These are phyloP conservation scores for Theropithecus gelada DNA, from an alignment of 2,113 vertebrate species.

Conservation along the genomic window DNA sequence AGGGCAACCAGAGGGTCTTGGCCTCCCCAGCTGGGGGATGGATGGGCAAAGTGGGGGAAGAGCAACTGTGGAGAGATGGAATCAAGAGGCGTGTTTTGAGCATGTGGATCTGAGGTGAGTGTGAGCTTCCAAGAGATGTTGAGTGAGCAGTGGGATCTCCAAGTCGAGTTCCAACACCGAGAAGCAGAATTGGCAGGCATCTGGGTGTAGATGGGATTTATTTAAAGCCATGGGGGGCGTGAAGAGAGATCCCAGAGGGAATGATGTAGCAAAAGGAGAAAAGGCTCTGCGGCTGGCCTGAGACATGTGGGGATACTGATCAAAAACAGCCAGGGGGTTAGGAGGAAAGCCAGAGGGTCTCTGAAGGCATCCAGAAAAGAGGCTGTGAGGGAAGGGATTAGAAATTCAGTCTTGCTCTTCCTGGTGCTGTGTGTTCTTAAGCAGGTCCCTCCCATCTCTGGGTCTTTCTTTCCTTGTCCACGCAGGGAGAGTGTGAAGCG, in stretches of 20 bases:
- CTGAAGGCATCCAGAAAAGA: neutral
- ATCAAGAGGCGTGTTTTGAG: neutral
- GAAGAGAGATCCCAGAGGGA: neutral
- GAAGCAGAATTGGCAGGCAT: rapidly evolving
- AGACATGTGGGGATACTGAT: neutral
- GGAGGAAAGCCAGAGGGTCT: neutral
- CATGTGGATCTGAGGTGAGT: neutral
- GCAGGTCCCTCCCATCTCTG: neutral
- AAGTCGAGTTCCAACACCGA: rapidly evolving
- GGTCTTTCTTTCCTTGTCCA: neutral
- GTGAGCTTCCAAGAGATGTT: neutral
- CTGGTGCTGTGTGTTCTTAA: neutral
- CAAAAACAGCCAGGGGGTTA: neutral
- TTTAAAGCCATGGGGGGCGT: neutral
- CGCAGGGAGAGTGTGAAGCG: neutral
- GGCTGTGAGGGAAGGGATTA: neutral
- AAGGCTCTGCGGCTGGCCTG: neutral
- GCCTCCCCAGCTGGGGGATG: neutral
- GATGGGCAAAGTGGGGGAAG: rapidly evolving
- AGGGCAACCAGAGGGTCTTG: rapidly evolving
- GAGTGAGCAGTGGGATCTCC: too few species aligned
- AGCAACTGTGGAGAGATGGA: too few species aligned
- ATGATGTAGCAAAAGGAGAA: neutral
- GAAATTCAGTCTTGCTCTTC: neutral
- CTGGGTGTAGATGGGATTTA: neutral